Evolutionary conservation across 2,888 invertebrate species (phyloP).

Genomic region (Empis livida): DNA sequence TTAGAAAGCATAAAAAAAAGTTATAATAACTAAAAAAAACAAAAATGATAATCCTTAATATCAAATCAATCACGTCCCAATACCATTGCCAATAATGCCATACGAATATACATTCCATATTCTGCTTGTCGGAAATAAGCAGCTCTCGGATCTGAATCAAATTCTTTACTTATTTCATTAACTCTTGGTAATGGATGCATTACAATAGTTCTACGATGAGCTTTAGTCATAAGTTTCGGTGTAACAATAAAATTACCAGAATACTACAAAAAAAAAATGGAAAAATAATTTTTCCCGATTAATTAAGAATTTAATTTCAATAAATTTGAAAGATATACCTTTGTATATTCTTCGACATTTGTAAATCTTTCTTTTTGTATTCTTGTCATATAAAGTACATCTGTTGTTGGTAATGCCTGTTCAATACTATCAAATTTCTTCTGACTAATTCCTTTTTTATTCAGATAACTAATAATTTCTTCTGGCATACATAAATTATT

Average conservation of each 20-base stretch:
- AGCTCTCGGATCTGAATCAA: constrained; percentile 92
- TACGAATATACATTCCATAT: constrained; percentile 94
- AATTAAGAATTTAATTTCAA: neutral
- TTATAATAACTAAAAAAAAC: no score
- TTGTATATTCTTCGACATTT: constrained; percentile 70
- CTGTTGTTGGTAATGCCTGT: constrained; percentile 80
- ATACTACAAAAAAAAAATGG: constrained; percentile 42
- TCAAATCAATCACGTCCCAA: constrained; percentile 41
- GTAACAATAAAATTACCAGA: constrained; percentile 84
- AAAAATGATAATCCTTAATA: no score
- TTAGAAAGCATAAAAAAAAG: no score
- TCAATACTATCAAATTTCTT: constrained; percentile 52
- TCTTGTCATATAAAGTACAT: constrained; percentile 96
- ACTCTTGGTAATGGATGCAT: constrained; percentile 95
- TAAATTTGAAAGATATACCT: constrained; percentile 41
- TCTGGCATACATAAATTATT: constrained; percentile 81
- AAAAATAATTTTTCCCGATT: neutral
- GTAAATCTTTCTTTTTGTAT: constrained; percentile 90
- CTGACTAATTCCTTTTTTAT: constrained; percentile 65
- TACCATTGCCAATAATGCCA: constrained; percentile 91
- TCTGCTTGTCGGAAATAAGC: constrained; percentile 98
- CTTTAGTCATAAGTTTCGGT: constrained; percentile 88
- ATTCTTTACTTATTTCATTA: constrained; percentile 86
- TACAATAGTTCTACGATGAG: constrained; percentile 87
- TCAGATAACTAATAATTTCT: constrained; percentile 66